Base-by-base conservation (phyloP, 2,888 invertebrate species). In the Marronus borbonicus region DNA sequence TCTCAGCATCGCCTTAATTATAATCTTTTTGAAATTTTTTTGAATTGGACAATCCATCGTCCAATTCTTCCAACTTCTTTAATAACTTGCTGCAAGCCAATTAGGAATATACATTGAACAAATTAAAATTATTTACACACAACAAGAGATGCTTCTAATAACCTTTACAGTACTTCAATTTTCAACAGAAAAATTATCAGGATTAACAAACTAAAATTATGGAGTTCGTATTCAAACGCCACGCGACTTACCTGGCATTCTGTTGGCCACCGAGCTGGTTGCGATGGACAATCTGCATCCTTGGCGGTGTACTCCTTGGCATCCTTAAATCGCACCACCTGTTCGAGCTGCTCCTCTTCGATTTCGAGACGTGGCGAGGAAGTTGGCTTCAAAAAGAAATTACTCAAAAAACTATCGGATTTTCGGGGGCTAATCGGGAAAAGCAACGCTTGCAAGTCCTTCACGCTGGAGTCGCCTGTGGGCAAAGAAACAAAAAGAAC, bases 181-280 rank as follows among this genome's bases (percentile, higher is more conserved):
- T 36, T 5, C 31, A 36, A 36, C 31, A 36, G 31, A 36, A 36
- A 36, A 36, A 36, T 36, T 5, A 36, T 36, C 5, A 36, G 1
- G 5, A 24, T 1, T 24, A 24, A 24, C 24, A 24, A 24, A 24
- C 24, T 24, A 24, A 24, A 2, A 24, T 24, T 24, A 24, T 24
- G 24, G 2, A 2, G 24, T 24, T 24, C 8, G 2, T 1, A 44
- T 44, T 44, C 8, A 44, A 24, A 8, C 44, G 8, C 17, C 14
- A 52, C 17, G 20, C 24, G 28, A 60, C 83, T 89, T 87, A 96
- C 96, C 91, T 96, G 96, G 89, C 96, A 96, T 90, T 96, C 96
- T 64, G 95, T 93, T 24, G 96, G 96, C 96, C 96, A 96, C 87
- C 96, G 90, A 78, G 96, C 93, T 84, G 94, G 93, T 90, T 96